Base-by-base conservation (phyloP, 2,797 vertebrate species). In the Microctenopoma stevenorrisi region DNA sequence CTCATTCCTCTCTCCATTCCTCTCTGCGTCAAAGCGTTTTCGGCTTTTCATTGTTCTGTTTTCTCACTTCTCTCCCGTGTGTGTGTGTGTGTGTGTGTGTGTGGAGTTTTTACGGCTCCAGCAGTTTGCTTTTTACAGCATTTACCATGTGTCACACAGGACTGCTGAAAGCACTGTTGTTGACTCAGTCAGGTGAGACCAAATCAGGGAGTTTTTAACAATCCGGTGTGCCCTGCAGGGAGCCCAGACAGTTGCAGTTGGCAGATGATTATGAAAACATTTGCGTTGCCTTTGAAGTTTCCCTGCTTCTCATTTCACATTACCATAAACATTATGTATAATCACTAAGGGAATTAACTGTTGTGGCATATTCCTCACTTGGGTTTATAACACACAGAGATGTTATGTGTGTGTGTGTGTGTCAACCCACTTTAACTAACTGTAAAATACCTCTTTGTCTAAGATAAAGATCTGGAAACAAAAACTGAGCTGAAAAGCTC, bases 391-490 rank as follows among this genome's bases (percentile, higher is more conserved):
- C 9, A 38, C 10, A 6, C 35, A 25, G 48, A 59, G 44, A 55
- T 62, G n/a, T 71, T 28, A 64, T 33, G 10, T 60, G 46, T 30
- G 60, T 47, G 46, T 26, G 53, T 64, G 74, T 56, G 72, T 68
- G 58, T 84, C 70, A 73, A 22, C 63, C 75, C 77, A 72, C 37
- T 15, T 52, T 82, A 79, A 71, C 69, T 78, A 72, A 81, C 54
- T 86, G 89, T 90, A 89, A 91, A 78, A 53, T 84, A 90, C 81
- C 59, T 74, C 78, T 91, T 92, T 90, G 88, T 91, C 73, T 25
- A 30, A 82, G 76, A 88, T 83, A 87, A 87, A 86, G 84, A 85
- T 88, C 88, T 89, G 83, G 85, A 85, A 82, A 90, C 82, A 72
- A 26, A 22, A 35, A 35, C 33, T 8, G 33, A 35, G 72, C 81